Evolutionary conservation across 2,797 vertebrate species (phyloP).

Genomic region (Prunella strophiata): DNA sequence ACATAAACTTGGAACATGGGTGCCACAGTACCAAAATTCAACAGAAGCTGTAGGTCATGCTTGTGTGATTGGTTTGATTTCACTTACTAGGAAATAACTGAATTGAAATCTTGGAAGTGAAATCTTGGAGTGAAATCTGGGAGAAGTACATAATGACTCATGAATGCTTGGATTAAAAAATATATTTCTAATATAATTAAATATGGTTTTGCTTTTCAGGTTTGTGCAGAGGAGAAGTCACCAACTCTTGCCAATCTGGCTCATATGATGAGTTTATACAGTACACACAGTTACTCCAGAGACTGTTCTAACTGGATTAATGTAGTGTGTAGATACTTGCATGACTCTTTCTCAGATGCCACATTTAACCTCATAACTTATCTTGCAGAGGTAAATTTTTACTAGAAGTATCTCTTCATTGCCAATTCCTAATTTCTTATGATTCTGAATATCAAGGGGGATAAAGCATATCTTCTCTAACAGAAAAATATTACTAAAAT

Average conservation of each 20-base stretch:
- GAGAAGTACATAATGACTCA: not conserved
- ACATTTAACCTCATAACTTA: conserved; percentile 96
- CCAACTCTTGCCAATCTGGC: conserved; percentile 94
- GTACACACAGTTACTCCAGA: conserved; percentile 95
- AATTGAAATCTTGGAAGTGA: not conserved
- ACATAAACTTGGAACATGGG: not conserved
- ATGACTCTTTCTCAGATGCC: conserved; percentile 94
- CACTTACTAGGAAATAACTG: not conserved
- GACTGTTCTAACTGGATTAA: conserved; percentile 99
- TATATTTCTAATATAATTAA: not conserved
- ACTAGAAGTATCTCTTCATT: not conserved
- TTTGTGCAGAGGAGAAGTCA: conserved; percentile 93
- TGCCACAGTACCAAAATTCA: not conserved
- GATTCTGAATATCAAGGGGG: not conserved
- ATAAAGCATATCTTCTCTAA: not conserved
- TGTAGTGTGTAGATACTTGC: conserved; percentile 95
- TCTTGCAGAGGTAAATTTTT: conserved; percentile 89
- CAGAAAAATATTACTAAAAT: not conserved
- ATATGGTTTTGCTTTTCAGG: conserved; percentile 62
- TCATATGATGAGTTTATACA: conserved; percentile 99
- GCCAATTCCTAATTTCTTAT: not conserved
- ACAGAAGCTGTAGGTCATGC: not conserved
- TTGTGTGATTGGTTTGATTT: not conserved
- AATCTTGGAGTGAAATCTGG: not conserved
- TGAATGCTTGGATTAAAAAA: not conserved